A percentile compares a stretch with the other conserved stretches of the same genome.
Evolutionary conservation across 2,797 vertebrate species (phyloP).

Genomic region (Borostomias antarcticus): DNA sequence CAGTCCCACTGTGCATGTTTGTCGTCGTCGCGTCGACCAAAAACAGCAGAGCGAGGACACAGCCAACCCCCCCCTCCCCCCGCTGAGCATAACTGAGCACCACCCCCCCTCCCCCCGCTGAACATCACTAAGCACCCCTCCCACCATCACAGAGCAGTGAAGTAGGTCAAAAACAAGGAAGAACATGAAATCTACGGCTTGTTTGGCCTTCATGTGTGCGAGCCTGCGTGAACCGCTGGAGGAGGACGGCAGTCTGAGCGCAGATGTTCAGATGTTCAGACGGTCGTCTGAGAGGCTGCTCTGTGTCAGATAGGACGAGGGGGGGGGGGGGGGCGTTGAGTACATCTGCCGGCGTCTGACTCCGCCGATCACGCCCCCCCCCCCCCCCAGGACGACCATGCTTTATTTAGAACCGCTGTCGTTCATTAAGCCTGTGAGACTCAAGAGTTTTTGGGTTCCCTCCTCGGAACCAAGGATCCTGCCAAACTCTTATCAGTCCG

Average conservation of each 20-base stretch:
- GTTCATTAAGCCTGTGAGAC: not conserved
- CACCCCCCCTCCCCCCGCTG: too few relatives aligned
- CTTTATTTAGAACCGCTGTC: not conserved
- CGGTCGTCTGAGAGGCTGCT: not conserved
- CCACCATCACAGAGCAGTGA: not conserved
- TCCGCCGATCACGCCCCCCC: conserved; percentile 21
- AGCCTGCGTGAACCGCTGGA: not conserved
- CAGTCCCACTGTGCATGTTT: not conserved
- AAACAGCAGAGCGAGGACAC: not conserved
- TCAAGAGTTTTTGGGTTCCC: too few relatives aligned
- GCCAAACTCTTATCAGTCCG: conserved; percentile 1
- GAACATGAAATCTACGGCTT: not conserved
- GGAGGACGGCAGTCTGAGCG: not conserved
- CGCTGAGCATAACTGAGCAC: not conserved
- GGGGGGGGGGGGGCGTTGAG: conserved; percentile 4
- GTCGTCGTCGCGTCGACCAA: too few relatives aligned
- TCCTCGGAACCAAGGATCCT: not conserved
- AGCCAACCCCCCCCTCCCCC: too few relatives aligned
- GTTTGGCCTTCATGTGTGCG: not conserved
- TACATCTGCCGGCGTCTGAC: conserved; percentile 6
- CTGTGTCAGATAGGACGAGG: conserved; percentile 5
- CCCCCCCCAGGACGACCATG: not conserved
- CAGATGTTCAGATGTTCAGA: not conserved
- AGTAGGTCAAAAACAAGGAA: not conserved
- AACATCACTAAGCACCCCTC: not conserved